Evolutionary conservation across 2,888 invertebrate species (phyloP), one percentile per base, ranked within the genome.

Genomic region (Ornithoptera alexandrae): DNA sequence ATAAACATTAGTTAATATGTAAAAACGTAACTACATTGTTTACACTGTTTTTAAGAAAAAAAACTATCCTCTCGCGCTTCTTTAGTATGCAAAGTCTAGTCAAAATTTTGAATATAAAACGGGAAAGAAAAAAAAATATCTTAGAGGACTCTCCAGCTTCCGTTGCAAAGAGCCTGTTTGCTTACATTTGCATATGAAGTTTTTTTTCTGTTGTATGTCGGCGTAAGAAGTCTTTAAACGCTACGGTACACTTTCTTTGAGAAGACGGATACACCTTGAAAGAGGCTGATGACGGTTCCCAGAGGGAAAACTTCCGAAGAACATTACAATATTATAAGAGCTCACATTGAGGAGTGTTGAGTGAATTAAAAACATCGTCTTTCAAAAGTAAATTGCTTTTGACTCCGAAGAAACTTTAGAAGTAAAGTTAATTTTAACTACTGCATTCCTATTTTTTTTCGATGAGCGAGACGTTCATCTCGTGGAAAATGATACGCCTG

Each of bases 131-230:
- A 76, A 72, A 75, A 72, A 74, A 74, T 73, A 75, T 73, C 71
- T 72, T 71, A 71, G 71, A 75, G 74, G 68, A 72, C 74, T 71
- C 75, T 75, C 65, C 61, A 74, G 73, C 72, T 71, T 72, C 69
- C 68, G 70, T 72, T 63, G 72, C 71, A 74, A 67, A 73, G 74
- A 74, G 74, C 72, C 71, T 74, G 74, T 72, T 73, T 73, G 69
- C 74, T 74, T 70, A 68, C 72, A 73, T 77, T 76, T 75, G 74
- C 76, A 76, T 77, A 72, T 71, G 72, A 77, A 77, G 72, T 72
- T 72, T 72, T 72, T 70, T 72, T 74, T 74, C 73, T 72, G 70
- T 67, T 70, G 70, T 70, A 22, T 71, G 72, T 71, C 71, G 69
- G 69, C 72, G 62, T 72, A 72, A 68, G 72, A 73, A 73, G 68